Conservation (phyloP, 2,113 vertebrate genomes). For the human region DNA sequence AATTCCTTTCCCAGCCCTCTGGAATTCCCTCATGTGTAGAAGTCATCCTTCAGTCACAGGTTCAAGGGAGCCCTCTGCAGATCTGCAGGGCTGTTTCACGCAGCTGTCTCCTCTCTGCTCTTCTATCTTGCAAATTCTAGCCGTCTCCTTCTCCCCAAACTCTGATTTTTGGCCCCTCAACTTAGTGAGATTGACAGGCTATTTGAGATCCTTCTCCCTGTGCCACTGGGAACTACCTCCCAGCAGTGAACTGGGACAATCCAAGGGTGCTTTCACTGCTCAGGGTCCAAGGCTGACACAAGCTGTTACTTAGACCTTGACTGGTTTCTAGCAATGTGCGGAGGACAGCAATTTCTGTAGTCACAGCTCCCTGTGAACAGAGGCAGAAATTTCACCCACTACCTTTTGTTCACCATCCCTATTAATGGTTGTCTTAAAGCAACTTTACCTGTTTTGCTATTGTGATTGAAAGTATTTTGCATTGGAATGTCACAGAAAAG, state of each 20-base stretch:
- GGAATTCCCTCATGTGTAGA: background rate
- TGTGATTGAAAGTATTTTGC: constrained; percentile 3
- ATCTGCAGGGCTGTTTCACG: background rate
- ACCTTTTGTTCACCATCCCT: background rate
- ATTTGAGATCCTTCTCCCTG: background rate
- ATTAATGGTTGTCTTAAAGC: background rate
- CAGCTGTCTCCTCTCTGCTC: background rate
- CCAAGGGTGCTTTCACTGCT: too few species aligned
- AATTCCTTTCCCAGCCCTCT: background rate
- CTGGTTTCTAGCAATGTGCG: background rate
- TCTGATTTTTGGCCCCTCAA: background rate
- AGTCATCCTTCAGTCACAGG: background rate
- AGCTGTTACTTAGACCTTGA: background rate
- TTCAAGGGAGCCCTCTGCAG: background rate
- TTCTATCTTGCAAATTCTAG: background rate
- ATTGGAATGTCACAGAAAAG: background rate
- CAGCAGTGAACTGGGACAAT: background rate
- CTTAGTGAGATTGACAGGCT: background rate
- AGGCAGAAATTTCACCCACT: background rate
- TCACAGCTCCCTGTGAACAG: background rate
- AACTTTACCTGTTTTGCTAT: background rate
- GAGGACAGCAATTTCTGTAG: background rate
- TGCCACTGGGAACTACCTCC: background rate
- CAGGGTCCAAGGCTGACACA: fast-evolving
- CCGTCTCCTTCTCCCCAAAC: background rate